A percentile compares a stretch with the other conserved stretches of the same genome.
Evolutionary conservation across 1,140 invertebrate species (phyloP).

Genomic region (Heliconius melpomene): DNA sequence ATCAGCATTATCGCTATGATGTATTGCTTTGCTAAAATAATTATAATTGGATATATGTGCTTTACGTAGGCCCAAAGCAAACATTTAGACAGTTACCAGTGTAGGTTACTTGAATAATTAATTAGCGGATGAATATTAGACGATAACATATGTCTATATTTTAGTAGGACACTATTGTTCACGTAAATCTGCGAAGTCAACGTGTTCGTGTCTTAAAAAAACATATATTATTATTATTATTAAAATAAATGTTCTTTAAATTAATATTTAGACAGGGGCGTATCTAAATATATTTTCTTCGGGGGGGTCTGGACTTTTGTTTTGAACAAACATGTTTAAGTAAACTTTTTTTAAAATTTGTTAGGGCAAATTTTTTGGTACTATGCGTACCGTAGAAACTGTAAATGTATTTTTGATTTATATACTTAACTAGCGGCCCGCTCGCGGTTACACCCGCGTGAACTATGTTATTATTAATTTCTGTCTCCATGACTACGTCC

Average conservation of each 20-base stretch:
- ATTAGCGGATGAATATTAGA: not conserved
- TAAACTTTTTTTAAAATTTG: too few species aligned
- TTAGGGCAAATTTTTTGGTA: too few species aligned
- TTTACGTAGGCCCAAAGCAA: not conserved
- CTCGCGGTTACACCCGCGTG: too few species aligned
- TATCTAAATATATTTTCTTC: too few species aligned
- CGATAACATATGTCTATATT: constrained; percentile 10
- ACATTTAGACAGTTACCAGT: not conserved
- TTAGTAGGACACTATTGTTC: not conserved
- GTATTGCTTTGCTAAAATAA: not conserved
- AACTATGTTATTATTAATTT: too few species aligned
- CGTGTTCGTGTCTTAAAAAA: not conserved
- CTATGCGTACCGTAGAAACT: too few species aligned
- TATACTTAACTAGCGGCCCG: too few species aligned
- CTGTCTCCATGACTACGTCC: too few species aligned
- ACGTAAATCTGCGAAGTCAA: not conserved
- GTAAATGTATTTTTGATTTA: too few species aligned
- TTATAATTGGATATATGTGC: constrained; percentile 5
- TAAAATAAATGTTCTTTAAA: not conserved
- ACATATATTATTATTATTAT: not conserved
- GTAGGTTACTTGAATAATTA: constrained; percentile 8
- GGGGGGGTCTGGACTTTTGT: too few species aligned
- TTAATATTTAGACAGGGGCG: too few species aligned
- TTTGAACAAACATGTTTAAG: too few species aligned
- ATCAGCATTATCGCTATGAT: not conserved